Conservation (phyloP, 1,140 invertebrate genomes). For the Sitophilus oryzae region DNA sequence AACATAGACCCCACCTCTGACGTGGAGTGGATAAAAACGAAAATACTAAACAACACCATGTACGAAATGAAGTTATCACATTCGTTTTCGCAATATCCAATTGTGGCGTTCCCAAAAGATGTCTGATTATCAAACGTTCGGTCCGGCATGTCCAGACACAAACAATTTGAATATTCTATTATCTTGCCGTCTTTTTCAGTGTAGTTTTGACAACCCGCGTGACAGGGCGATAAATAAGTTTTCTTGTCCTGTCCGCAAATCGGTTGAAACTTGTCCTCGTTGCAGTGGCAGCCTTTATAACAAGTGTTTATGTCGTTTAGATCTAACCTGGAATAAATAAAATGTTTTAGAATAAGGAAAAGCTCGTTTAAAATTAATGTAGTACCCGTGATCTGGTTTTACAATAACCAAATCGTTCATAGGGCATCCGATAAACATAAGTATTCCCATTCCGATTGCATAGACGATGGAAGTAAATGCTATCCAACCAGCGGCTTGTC, state of each 20-base stretch:
- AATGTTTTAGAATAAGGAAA: too few relatives aligned
- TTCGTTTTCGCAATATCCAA: constrained; percentile 71
- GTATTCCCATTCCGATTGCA: constrained; percentile 75
- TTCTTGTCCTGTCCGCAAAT: constrained; percentile 72
- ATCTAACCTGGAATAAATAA: constrained; percentile 33
- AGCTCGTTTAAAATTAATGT: background rate
- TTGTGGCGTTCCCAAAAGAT: constrained; percentile 44
- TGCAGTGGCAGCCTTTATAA: constrained; percentile 63
- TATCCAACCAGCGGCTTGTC: constrained; percentile 85
- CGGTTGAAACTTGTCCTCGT: constrained; percentile 69
- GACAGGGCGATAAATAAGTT: constrained; percentile 84
- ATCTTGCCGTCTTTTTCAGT: constrained; percentile 58
- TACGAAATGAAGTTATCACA: constrained; percentile 78
- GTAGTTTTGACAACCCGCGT: constrained; percentile 74
- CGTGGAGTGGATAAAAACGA: constrained; percentile 87
- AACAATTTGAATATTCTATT: constrained; percentile 65
- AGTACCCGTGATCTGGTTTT: constrained; percentile 45
- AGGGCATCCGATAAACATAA: constrained; percentile 86
- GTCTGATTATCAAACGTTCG: constrained; percentile 32
- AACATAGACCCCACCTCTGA: constrained; percentile 88
- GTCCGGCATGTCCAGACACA: constrained; percentile 56
- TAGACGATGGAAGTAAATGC: constrained; percentile 83
- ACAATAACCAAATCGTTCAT: constrained; percentile 76
- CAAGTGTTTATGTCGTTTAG: constrained; percentile 44
- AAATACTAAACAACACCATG: constrained; percentile 77